phyloP scores from a whole-genome alignment of 2,888 invertebrate species.

The Drepana falcataria region DNA sequence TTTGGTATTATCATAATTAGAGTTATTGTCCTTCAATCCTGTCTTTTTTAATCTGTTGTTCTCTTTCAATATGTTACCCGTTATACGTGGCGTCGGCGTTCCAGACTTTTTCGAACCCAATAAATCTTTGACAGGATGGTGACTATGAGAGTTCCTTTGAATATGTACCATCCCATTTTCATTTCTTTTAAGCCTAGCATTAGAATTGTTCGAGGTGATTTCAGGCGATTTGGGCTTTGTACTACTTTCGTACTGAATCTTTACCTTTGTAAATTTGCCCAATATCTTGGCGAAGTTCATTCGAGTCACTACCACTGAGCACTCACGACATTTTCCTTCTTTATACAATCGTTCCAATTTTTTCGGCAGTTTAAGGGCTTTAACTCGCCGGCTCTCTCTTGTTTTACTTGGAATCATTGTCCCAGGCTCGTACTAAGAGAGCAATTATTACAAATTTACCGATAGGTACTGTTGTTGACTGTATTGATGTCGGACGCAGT shows the following conservation, averaged over 20 bases:
- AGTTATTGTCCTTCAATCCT: conserved; percentile 36
- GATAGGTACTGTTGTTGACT: conserved; percentile 26
- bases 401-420: conserved; percentile 60
- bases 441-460: conserved; percentile 19
- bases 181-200: conserved; percentile 56
- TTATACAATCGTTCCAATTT: conserved; percentile 60
- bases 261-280: conserved; percentile 72
- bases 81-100: conserved; percentile 18
- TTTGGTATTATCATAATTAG: conserved; percentile 24
- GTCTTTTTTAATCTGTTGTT: conserved; percentile 55
- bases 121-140: conserved; percentile 47
- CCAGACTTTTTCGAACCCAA: conserved; percentile 34
- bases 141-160: conserved; percentile 50
- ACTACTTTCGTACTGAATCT: conserved; percentile 68
- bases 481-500: conserved; percentile 40
- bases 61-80: conserved; percentile 58
- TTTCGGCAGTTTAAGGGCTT: conserved; percentile 50
- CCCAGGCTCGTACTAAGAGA: conserved; percentile 5
- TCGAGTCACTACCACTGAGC: conserved; percentile 63
- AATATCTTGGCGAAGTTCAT: conserved; percentile 75
- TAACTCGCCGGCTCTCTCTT: conserved; percentile 47
- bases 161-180: conserved; percentile 71
- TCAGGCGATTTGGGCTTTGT: conserved; percentile 39
- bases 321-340: conserved; percentile 68
- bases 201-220: conserved; percentile 32